These are phyloP conservation scores for Heteropelma amictum DNA, from an alignment of 2,888 invertebrate genomes.

Conservation along the genomic window DNA sequence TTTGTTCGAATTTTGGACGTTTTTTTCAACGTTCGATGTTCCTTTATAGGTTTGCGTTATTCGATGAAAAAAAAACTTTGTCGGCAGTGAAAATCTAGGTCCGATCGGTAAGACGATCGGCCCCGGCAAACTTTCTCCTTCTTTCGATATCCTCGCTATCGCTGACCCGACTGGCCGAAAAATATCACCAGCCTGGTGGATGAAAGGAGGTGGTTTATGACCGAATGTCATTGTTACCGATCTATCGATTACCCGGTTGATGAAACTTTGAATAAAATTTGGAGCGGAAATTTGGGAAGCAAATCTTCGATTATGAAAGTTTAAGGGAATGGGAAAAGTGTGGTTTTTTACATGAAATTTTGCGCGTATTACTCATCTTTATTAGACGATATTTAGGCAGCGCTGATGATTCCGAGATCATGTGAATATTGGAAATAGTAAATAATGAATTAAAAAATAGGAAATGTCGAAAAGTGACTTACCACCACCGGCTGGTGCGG, in stretches of 20 bases:
- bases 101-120: slow-evolving; percentile 40
- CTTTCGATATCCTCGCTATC: slow-evolving; percentile 69
- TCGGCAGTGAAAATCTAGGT: slow-evolving; percentile 59
- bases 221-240: no score
- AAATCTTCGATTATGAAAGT: no score
- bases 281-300: no score
- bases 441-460: neutral
- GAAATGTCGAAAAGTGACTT: slow-evolving; percentile 36
- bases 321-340: no score
- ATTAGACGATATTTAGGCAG: no score
- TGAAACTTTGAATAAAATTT: no score
- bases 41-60: neutral
- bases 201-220: slow-evolving; percentile 67
- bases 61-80: slow-evolving; percentile 28
- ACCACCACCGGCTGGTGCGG: slow-evolving; percentile 86
- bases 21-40: neutral
- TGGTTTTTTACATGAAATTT: no score
- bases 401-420: no score
- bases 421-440: no score
- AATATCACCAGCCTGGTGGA: slow-evolving; percentile 69
- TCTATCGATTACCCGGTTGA: no score
- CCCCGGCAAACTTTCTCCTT: slow-evolving; percentile 62
- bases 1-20: neutral
- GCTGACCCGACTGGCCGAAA: slow-evolving; percentile 69
- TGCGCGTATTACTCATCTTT: no score